These are phyloP conservation scores for Sphaerophoria taeniata DNA, from an alignment of 2,888 invertebrate species.

Conservation along the genomic window DNA sequence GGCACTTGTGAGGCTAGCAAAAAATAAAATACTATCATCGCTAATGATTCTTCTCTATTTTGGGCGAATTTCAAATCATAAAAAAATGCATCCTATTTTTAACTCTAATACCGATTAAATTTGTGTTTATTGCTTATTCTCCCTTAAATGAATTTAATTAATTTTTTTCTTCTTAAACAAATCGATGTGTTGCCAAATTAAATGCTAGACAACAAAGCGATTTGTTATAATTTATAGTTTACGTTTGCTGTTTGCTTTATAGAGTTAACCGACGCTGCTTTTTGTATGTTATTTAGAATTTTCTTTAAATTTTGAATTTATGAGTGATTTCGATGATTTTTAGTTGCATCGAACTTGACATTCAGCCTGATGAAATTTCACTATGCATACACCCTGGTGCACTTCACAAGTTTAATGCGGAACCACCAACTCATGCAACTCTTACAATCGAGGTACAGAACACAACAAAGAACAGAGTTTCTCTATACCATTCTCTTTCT, in stretches of 20 bases:
- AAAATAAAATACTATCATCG: constrained; percentile 1
- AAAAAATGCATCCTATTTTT: constrained; percentile 70
- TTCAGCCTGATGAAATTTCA: constrained; percentile 88
- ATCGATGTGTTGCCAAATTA: constrained; percentile 61
- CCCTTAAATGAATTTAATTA: constrained; percentile 67
- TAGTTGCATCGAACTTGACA: constrained; percentile 88
- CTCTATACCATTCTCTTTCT: constrained; percentile 19
- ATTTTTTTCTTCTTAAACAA: constrained; percentile 55
- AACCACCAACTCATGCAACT: constrained; percentile 87
- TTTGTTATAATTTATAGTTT: constrained; percentile 24
- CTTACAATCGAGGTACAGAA: constrained; percentile 86
- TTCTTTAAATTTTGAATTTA: constrained; percentile 50
- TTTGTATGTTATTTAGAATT: constrained; percentile 21
- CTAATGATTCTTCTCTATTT: constrained; percentile 66
- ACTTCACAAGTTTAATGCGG: constrained; percentile 86
- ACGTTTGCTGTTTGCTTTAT: constrained; percentile 9
- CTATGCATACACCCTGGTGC: constrained; percentile 88
- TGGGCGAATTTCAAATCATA: constrained; percentile 35
- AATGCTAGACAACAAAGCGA: constrained; percentile 18
- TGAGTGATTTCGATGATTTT: constrained; percentile 77
- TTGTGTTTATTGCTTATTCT: constrained; percentile 62
- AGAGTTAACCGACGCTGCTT: background rate
- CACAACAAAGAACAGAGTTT: constrained; percentile 37
- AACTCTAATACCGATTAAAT: constrained; percentile 40
- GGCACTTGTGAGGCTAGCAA: background rate